phyloP scores from a whole-genome alignment of 2,113 vertebrate species.

The Peucedramus taeniatus region DNA sequence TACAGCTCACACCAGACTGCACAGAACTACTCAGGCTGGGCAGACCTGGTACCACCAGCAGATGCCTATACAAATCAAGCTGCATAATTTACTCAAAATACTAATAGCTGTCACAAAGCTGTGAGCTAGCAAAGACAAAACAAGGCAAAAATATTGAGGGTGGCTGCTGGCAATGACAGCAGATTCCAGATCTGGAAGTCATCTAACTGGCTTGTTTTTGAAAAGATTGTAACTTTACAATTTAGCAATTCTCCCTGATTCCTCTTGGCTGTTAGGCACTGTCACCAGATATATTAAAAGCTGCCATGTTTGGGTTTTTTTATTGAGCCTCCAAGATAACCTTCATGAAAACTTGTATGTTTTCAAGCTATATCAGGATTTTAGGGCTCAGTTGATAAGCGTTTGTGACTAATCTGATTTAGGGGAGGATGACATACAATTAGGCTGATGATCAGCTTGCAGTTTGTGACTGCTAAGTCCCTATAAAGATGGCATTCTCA shows the following conservation, averaged over 20 bases:
- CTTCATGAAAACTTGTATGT: background rate
- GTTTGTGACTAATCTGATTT: conserved; percentile 57
- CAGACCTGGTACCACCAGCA: background rate
- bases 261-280: background rate
- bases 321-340: background rate
- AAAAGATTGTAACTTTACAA: background rate
- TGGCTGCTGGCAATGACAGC: background rate
- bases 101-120: background rate
- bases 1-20: background rate
- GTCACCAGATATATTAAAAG: background rate
- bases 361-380: background rate
- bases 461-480: background rate
- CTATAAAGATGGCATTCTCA: background rate
- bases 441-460: conserved; percentile 13
- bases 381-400: conserved; percentile 14
- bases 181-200: background rate
- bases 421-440: conserved; percentile 14
- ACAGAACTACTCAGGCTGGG: background rate
- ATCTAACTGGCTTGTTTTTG: background rate
- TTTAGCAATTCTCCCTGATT: background rate
- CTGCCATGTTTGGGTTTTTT: background rate
- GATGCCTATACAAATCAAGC: background rate
- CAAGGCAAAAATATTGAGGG: background rate
- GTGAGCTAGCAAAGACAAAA: background rate
- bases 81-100: background rate